These are phyloP conservation scores for Rhyacophila brunnea DNA, from an alignment of 1,140 invertebrate genomes.

Conservation along the genomic window DNA sequence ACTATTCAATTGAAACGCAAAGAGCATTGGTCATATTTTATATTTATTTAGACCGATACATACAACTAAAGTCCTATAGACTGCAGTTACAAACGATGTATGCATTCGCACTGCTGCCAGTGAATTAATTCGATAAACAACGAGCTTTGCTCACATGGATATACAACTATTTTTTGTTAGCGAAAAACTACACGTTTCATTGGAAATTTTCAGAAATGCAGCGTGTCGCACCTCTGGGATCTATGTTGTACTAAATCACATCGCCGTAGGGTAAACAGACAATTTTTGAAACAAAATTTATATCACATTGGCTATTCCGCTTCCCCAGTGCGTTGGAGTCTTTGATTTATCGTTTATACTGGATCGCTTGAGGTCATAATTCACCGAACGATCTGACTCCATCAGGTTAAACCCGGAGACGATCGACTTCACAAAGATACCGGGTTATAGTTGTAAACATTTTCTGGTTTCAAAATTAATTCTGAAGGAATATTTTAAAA, in stretches of 20 bases:
- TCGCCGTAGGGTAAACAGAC: conserved; percentile 6
- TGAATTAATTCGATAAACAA: conserved; percentile 24
- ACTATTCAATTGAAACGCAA: too few species aligned
- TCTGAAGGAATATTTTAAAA: too few species aligned
- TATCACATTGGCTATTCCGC: conserved; percentile 21
- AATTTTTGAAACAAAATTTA: conserved; percentile 23
- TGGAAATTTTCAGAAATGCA: conserved; percentile 9
- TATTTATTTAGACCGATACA: too few species aligned
- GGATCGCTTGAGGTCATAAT: conserved; percentile 8
- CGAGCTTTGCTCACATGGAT: not conserved
- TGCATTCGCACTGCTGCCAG: not conserved
- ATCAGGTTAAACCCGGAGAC: not conserved
- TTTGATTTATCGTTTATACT: conserved; percentile 20
- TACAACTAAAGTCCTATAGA: too few species aligned
- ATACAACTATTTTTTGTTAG: conserved; percentile 10
- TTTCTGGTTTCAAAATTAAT: too few species aligned
- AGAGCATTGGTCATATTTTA: too few species aligned
- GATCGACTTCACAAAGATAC: too few species aligned
- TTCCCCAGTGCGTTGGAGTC: conserved; percentile 5
- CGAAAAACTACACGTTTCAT: conserved; percentile 16
- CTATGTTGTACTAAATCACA: conserved; percentile 15
- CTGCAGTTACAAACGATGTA: too few species aligned
- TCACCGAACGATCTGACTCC: not conserved
- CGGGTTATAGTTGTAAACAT: too few species aligned
- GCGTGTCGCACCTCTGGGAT: conserved; percentile 7